Base-by-base conservation (phyloP, 1,140 invertebrate species). In the Triops longicaudatus region DNA sequence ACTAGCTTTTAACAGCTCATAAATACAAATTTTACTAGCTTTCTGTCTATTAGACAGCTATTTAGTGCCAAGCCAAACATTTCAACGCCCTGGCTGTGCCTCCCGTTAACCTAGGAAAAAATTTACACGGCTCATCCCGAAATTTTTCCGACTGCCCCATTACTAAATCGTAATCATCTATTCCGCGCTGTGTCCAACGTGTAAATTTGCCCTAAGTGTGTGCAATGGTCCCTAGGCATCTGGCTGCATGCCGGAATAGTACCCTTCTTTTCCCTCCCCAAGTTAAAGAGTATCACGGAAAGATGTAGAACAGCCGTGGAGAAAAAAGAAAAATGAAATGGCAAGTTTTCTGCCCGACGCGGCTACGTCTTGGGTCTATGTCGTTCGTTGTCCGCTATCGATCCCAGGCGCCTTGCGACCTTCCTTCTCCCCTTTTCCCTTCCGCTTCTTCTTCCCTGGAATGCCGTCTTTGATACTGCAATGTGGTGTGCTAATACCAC, bases 391-490 rank as follows among this genome's bases (percentile, higher is more conserved):
- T 10, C 50, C 50, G 50, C 50, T 63, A 63, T 63, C 14, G 50
- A 63, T 63, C 50, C 50, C n/a, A 6, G 50, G 50, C 50, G 50
- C 50, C 22, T 63, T 63, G 50, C 50, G 50, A 63, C 50, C 50
- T 63, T 37, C 7, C 31, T 2, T 37, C 31, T 37, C 31, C 7
- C 31, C 11, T 44, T 63, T 22, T 63, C 22, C 50, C 17, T 14
- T 22, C 50, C 14, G 9, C 14, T 63, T 5, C 50, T 22, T 22
- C 22, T 63, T 9, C 50, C 50, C 9, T 63, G 50, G 50, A 63
- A 63, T 63, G 50, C 50, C 50, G 7, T 63, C 17, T 17, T 22
- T 17, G 6, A 3, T 63, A 63, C 50, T 63, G 50, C 50, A 63
- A 9, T 63, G 50, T 63, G 50, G 50, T 17, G 6, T 17, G 50